A percentile compares a stretch with the other conserved stretches of the same genome.
Evolutionary conservation across 2,888 invertebrate genomes (phyloP).

Genomic region (Erebia aethiops): DNA sequence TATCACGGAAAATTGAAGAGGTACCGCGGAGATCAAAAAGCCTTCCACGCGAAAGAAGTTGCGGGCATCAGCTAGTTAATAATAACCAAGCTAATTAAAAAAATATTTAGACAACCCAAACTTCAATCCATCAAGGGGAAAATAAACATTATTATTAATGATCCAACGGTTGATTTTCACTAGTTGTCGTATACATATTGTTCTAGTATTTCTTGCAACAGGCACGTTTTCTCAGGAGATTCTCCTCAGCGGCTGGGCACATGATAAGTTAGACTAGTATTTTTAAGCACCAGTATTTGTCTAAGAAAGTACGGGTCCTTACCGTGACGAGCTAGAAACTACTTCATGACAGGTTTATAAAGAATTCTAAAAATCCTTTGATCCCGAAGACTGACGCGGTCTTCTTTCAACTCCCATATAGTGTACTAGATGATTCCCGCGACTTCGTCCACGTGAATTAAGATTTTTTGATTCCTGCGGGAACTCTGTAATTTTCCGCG

Average conservation of each 20-base stretch:
- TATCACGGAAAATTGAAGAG: too few species aligned
- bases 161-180: slow-evolving; percentile 8
- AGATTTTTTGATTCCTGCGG: too few species aligned
- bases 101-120: too few species aligned
- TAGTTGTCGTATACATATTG: slow-evolving; percentile 18
- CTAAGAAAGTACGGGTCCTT: not conserved
- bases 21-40: too few species aligned
- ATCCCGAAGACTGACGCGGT: not conserved
- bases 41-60: too few species aligned
- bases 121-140: too few species aligned
- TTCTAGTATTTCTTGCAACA: slow-evolving; percentile 14
- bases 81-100: too few species aligned
- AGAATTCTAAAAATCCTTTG: not conserved
- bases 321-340: slow-evolving; percentile 2
- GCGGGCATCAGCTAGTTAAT: too few species aligned
- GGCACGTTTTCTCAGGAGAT: slow-evolving; percentile 19
- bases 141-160: not conserved
- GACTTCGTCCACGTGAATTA: too few species aligned
- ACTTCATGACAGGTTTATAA: slow-evolving; percentile 10
- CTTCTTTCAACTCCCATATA: not conserved
- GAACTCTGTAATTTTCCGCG: too few species aligned
- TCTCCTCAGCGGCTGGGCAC: not conserved
- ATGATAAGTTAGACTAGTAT: slow-evolving; percentile 16
- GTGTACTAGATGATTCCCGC: too few species aligned
- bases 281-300: slow-evolving; percentile 15